Percentiles rank a stretch among this genome's conserved stretches.
Evolutionary conservation across 2,113 vertebrate genomes (phyloP).

Genomic region (Prunella fulvescens): DNA sequence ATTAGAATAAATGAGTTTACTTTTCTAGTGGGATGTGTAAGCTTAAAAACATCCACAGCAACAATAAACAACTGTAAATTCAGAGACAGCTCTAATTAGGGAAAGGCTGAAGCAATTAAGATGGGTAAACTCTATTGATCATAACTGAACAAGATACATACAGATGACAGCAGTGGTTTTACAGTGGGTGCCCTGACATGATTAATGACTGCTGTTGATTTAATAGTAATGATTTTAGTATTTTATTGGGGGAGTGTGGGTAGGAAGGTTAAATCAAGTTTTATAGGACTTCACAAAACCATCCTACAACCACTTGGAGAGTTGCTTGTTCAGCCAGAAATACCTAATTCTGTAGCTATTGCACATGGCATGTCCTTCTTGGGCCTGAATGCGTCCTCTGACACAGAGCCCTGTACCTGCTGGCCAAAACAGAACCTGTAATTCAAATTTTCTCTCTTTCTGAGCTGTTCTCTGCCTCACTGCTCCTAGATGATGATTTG

Average conservation of each 20-base stretch:
- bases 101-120: neutral
- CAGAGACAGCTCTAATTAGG: neutral
- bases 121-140: neutral
- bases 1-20: neutral
- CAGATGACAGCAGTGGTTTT: neutral
- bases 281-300: neutral
- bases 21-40: neutral
- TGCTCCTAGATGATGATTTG: neutral
- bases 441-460: neutral
- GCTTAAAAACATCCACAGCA: neutral
- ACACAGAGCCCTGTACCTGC: neutral
- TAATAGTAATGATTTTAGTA: neutral
- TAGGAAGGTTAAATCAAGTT: neutral
- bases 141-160: neutral
- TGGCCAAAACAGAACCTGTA: neutral
- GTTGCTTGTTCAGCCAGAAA: neutral
- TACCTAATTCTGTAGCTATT: neutral
- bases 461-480: neutral
- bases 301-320: neutral
- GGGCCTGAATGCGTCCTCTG: neutral
- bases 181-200: neutral
- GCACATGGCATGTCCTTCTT: neutral
- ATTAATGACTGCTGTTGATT: neutral
- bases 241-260: neutral
- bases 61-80: neutral